phyloP scores from a whole-genome alignment of 2,888 invertebrate genomes.

The Ophioninae sp. region DNA sequence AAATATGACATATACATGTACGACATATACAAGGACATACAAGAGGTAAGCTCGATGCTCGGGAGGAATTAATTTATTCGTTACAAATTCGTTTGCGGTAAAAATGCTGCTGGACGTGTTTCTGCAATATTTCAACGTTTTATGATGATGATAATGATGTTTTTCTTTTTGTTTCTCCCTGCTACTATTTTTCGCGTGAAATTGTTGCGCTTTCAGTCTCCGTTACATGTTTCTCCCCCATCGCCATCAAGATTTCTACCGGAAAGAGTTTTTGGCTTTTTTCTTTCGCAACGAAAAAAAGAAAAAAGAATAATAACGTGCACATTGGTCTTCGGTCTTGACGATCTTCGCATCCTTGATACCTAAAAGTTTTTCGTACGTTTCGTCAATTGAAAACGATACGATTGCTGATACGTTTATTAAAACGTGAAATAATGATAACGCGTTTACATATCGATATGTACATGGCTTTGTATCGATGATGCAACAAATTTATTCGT shows the following conservation, averaged over 20 bases:
- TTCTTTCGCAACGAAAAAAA: conserved; percentile 1
- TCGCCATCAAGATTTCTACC: conserved; percentile 35
- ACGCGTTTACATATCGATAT: conserved; percentile 47
- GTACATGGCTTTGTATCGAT: conserved; percentile 55
- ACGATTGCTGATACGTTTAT: conserved; percentile 24
- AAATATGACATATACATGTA: conserved; percentile 39
- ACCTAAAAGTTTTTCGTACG: conserved; percentile 23
- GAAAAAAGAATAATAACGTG: conserved; percentile 3
- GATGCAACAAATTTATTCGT: conserved; percentile 35
- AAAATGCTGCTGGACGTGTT: conserved; percentile 53
- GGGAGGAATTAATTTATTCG: conserved; percentile 17
- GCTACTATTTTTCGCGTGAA: conserved; percentile 13
- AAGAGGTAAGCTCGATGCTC: conserved; percentile 57
- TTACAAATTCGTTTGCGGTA: conserved; percentile 51
- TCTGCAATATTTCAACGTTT: conserved; percentile 12
- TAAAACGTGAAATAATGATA: conserved; percentile 23
- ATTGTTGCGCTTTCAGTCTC: conserved; percentile 56
- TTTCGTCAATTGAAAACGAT: conserved; percentile 23
- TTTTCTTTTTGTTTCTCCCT: conserved; percentile 1
- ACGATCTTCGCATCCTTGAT: conserved; percentile 23
- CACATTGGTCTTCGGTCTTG: conserved; percentile 46
- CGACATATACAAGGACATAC: conserved; percentile 53
- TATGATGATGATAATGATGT: neutral
- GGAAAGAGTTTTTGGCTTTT: neutral
- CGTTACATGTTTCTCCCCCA: conserved; percentile 28